Conservation (phyloP, 1,140 invertebrate genomes). For the Bombus cullumanus region DNA sequence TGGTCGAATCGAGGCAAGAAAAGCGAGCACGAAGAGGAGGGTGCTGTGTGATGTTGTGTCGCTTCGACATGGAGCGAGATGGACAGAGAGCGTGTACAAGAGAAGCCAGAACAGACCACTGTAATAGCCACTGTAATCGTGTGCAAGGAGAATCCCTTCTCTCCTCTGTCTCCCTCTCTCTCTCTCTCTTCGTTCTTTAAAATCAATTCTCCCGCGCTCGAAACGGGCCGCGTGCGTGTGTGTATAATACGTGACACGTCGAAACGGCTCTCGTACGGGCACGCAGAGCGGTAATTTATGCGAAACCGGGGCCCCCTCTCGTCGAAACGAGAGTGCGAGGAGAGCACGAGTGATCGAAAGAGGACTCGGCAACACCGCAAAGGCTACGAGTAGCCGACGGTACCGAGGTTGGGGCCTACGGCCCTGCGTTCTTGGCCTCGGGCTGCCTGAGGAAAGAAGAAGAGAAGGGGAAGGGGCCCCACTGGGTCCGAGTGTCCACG, state of each 20-base stretch:
- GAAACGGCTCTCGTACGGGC: slow-evolving; percentile 1
- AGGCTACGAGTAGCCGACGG: slow-evolving; percentile 50
- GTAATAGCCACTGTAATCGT: slow-evolving; percentile 2
- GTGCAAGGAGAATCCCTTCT: not conserved
- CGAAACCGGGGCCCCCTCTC: slow-evolving; percentile 38
- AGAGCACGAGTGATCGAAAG: slow-evolving; percentile 42
- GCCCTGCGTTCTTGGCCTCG: slow-evolving; percentile 72
- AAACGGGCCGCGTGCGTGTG: not conserved
- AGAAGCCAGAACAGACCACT: not conserved
- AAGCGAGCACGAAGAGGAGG: not conserved
- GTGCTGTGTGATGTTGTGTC: not conserved
- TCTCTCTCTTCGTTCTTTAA: not conserved
- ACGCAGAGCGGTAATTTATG: slow-evolving; percentile 51
- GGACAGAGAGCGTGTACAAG: not conserved
- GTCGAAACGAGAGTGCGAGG: slow-evolving; percentile 48
- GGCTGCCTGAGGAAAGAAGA: slow-evolving; percentile 45
- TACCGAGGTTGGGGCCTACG: slow-evolving; percentile 64
- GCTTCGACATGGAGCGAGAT: not conserved
- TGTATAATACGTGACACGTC: slow-evolving; percentile 19
- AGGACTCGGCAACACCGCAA: slow-evolving; percentile 62
- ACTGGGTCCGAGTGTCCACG: slow-evolving; percentile 43
- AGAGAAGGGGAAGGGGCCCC: slow-evolving; percentile 40
- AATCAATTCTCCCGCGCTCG: slow-evolving; percentile 31
- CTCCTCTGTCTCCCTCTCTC: not conserved
- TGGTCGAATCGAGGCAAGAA: slow-evolving; percentile 11